phyloP scores from a whole-genome alignment of 2,797 vertebrate species.

The Mareca penelope region DNA sequence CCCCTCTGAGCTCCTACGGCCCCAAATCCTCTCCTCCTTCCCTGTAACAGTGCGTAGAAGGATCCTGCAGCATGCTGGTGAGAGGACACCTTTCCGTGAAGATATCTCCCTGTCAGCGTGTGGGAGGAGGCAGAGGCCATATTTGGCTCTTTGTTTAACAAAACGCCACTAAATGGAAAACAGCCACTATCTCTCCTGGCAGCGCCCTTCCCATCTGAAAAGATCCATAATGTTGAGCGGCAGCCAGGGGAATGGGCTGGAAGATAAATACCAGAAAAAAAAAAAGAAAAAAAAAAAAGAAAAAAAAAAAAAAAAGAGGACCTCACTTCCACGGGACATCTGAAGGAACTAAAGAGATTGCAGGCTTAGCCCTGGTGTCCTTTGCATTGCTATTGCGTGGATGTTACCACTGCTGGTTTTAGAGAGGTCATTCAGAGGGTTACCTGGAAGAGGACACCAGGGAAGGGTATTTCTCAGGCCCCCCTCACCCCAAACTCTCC shows the following conservation, averaged over 20 bases:
- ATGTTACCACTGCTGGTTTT: fast-evolving
- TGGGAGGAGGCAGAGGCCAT: background rate
- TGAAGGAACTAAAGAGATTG: background rate
- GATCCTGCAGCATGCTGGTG: fast-evolving
- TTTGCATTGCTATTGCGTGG: background rate
- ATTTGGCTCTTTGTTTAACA: background rate
- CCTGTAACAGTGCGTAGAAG: background rate
- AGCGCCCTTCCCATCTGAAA: background rate
- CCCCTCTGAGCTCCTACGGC: background rate
- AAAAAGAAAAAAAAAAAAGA: background rate
- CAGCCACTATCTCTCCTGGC: background rate
- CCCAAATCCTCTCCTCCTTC: background rate
- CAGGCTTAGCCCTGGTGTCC: background rate
- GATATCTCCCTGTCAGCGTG: background rate
- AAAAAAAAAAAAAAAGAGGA: background rate
- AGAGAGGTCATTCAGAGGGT: background rate
- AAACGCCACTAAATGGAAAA: background rate
- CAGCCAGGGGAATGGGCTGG: background rate
- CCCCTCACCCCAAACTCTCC: background rate
- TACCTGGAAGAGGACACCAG: background rate
- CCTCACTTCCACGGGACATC: background rate
- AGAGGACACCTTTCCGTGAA: background rate
- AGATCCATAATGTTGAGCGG: background rate
- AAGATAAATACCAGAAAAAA: background rate
- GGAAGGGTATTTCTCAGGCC: background rate